Conservation (phyloP, 2,113 vertebrate genomes). For the Bucco capensis region DNA sequence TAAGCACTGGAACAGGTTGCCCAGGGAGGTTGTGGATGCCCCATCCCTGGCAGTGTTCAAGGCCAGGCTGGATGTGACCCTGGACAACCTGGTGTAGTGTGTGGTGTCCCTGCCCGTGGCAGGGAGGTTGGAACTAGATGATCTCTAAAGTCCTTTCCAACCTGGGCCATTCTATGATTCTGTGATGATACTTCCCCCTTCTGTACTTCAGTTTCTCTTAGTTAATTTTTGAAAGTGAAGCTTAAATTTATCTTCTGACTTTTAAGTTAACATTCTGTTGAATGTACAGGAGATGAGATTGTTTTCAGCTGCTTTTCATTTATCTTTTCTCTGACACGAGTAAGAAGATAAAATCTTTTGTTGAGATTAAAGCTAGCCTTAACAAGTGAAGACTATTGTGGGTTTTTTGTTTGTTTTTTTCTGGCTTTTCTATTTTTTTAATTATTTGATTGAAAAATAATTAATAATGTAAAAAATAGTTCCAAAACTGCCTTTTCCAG, state of each 20-base stretch:
- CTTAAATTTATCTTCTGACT: not conserved
- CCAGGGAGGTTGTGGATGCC: no score
- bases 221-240: not conserved
- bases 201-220: not conserved
- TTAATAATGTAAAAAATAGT: not conserved
- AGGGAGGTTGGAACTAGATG: no score
- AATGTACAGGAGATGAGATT: not conserved
- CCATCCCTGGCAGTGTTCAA: no score
- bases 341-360: not conserved
- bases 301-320: not conserved
- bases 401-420: not conserved
- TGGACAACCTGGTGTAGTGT: no score
- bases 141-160: no score
- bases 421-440: not conserved
- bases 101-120: no score
- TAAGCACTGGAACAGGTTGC: no score
- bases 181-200: not conserved
- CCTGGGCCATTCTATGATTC: no score
- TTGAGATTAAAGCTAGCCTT: not conserved
- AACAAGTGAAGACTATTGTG: not conserved
- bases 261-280: not conserved
- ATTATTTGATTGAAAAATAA: not conserved
- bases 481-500: not conserved
- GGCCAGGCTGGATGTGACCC: no score
- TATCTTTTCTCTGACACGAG: not conserved